A percentile compares a stretch with the other conserved stretches of the same genome.
Evolutionary conservation across 2,797 vertebrate species (phyloP).

Genomic region (Onychomys leucogaster): DNA sequence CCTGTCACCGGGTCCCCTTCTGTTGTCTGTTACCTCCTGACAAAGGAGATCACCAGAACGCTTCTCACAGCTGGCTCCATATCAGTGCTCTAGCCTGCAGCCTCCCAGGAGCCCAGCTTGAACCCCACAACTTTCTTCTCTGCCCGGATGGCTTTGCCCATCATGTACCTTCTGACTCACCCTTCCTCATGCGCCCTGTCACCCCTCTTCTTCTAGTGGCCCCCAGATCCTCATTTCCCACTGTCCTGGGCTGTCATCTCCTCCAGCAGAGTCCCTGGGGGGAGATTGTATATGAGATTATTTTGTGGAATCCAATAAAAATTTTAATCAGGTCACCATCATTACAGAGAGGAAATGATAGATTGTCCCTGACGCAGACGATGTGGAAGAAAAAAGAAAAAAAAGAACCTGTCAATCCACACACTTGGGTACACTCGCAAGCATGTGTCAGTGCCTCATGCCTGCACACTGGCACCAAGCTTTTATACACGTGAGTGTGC

Average conservation of each 20-base stretch:
- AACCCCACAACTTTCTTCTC: conserved; percentile 67
- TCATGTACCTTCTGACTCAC: conserved; percentile 77
- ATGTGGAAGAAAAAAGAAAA: not conserved
- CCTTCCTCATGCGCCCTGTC: conserved; percentile 76
- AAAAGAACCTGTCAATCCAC: not conserved
- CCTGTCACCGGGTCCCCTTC: not conserved
- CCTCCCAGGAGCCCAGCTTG: conserved; percentile 17
- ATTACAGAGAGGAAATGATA: conserved; percentile 88
- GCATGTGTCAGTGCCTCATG: fast-evolving
- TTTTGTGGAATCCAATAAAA: conserved; percentile 92
- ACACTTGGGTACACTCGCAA: not conserved
- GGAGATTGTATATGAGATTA: conserved; percentile 85
- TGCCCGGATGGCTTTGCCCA: conserved; percentile 24
- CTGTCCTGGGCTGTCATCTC: conserved; percentile 41
- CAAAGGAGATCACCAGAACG: not conserved
- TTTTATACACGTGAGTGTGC: fast-evolving
- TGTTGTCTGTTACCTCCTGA: not conserved
- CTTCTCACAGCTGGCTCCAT: not conserved
- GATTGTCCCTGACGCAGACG: conserved; percentile 79
- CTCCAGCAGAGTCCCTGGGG: conserved; percentile 78
- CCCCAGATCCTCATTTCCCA: not conserved
- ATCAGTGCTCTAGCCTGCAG: not conserved
- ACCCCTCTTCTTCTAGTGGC: conserved; percentile 2
- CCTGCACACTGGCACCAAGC: fast-evolving
- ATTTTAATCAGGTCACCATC: conserved; percentile 91